Percentiles rank a stretch among this genome's conserved stretches.
Conservation (phyloP, 2,888 invertebrate species). For the Tanaodytes sp. region DNA sequence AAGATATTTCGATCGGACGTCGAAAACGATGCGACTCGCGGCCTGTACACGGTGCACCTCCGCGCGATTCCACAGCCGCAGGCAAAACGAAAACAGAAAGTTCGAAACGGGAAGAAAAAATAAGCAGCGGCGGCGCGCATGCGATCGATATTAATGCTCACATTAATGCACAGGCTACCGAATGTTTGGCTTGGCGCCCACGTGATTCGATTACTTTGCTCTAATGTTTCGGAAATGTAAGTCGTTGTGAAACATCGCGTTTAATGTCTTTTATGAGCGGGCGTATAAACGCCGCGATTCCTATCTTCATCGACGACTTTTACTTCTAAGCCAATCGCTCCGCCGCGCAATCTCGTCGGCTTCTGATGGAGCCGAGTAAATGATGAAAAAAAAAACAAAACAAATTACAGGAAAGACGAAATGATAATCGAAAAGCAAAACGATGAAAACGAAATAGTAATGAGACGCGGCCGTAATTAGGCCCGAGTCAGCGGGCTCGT, state of each 20-base stretch:
- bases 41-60: no score
- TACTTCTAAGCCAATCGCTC: slow-evolving; percentile 37
- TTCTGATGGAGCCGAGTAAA: slow-evolving; percentile 6
- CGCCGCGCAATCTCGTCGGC: slow-evolving; percentile 15
- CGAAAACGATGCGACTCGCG: no score
- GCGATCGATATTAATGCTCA: slow-evolving; percentile 49
- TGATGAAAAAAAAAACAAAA: neutral
- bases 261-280: slow-evolving; percentile 49
- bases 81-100: slow-evolving; percentile 21
- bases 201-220: slow-evolving; percentile 48
- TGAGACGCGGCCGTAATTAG: slow-evolving; percentile 39
- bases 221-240: slow-evolving; percentile 50
- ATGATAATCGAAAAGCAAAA: slow-evolving; percentile 1
- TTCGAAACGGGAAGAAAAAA: slow-evolving; percentile 32
- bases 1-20: no score
- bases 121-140: slow-evolving; percentile 34
- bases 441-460: no score
- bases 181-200: slow-evolving; percentile 54
- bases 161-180: slow-evolving; percentile 54
- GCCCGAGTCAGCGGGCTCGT: slow-evolving; percentile 20
- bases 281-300: slow-evolving; percentile 36
- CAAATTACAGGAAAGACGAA: neutral
- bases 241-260: slow-evolving; percentile 51
- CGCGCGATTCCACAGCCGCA: no score
- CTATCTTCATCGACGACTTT: slow-evolving; percentile 39